phyloP scores from a whole-genome alignment of 2,888 invertebrate genomes.

The Noctuana brunneofusca region DNA sequence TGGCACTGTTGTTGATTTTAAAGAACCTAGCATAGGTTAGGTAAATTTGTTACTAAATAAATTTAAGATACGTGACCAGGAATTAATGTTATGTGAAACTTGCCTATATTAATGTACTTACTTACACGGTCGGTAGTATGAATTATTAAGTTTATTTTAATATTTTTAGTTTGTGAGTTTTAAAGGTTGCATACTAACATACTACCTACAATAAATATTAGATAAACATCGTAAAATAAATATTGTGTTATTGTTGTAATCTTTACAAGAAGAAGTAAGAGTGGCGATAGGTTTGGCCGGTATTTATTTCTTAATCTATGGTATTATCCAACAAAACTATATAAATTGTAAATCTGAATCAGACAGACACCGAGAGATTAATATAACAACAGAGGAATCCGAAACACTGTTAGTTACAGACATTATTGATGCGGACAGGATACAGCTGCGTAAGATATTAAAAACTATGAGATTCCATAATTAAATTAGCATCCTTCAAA shows the following conservation, averaged over 20 bases:
- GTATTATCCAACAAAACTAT: neutral
- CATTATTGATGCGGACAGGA: slow-evolving; percentile 67
- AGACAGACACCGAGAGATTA: neutral
- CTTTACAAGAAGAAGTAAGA: too few species aligned
- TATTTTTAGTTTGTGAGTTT: neutral
- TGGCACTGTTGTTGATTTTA: slow-evolving; percentile 9
- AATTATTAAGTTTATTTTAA: slow-evolving; percentile 9
- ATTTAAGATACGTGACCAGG: slow-evolving; percentile 14
- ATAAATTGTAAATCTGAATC: neutral
- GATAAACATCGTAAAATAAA: neutral
- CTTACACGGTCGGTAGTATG: neutral
- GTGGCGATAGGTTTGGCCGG: too few species aligned
- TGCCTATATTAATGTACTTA: neutral
- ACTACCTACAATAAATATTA: neutral
- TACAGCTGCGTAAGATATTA: slow-evolving; percentile 64
- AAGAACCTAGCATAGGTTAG: neutral
- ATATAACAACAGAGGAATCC: slow-evolving; percentile 37
- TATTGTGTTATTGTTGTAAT: neutral
- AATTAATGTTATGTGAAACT: slow-evolving; percentile 10
- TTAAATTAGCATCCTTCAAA: slow-evolving; percentile 79
- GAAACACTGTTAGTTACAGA: slow-evolving; percentile 63
- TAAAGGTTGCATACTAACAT: neutral
- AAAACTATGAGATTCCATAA: slow-evolving; percentile 67
- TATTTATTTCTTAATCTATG: neutral
- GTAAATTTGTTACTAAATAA: slow-evolving; percentile 1